phyloP scores from a whole-genome alignment of 2,113 vertebrate genomes.

The Halichoeres trimaculatus region DNA sequence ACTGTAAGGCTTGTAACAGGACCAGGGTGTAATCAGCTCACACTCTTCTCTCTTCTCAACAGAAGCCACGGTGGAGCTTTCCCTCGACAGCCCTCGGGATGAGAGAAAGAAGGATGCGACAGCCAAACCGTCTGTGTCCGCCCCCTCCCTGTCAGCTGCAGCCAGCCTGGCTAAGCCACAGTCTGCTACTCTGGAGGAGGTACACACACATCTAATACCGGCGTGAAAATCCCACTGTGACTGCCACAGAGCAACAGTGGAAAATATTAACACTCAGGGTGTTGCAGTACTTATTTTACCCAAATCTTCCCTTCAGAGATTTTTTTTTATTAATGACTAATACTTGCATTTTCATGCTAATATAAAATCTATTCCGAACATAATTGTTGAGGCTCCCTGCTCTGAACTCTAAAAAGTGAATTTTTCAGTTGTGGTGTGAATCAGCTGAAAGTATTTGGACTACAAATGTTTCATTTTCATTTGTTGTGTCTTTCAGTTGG shows the following conservation, averaged over 20 bases:
- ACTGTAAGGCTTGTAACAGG: not conserved
- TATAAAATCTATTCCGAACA: no score
- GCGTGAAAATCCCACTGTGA: not conserved
- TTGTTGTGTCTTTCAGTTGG: slow-evolving; percentile 72
- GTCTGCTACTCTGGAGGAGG: slow-evolving; percentile 88
- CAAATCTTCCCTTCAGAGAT: not conserved
- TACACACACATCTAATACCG: slow-evolving; percentile 54
- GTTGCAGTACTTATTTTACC: not conserved
- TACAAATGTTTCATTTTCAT: not conserved
- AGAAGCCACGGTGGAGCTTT: slow-evolving; percentile 96
- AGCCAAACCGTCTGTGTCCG: slow-evolving; percentile 74
- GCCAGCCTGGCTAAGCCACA: slow-evolving; percentile 79
- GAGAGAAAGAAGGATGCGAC: slow-evolving; percentile 86
- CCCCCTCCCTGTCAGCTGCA: slow-evolving; percentile 77
- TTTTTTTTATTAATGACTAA: no score
- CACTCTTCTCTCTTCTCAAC: not conserved
- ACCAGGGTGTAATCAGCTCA: not conserved
- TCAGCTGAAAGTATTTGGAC: not conserved
- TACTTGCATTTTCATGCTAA: no score
- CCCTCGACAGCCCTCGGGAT: slow-evolving; percentile 88
- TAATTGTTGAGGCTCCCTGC: no score
- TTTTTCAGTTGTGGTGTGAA: not conserved
- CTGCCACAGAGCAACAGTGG: slow-evolving; percentile 1
- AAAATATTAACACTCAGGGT: not conserved
- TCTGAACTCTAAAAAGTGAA: no score